These are phyloP conservation scores for Bilobella aurantiaca DNA, from an alignment of 1,140 invertebrate species.

Conservation along the genomic window DNA sequence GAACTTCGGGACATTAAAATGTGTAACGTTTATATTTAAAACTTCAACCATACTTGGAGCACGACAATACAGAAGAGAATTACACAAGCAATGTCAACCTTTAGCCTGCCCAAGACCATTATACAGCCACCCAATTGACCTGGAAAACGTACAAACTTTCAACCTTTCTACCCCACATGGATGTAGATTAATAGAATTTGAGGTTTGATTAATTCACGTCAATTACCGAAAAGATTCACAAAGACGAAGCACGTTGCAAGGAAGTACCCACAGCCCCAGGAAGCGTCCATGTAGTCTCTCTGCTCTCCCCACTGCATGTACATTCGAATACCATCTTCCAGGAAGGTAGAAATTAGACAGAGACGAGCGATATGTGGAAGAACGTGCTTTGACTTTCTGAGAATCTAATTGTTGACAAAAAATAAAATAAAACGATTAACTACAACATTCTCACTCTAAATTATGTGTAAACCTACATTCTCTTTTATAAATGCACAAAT, in stretches of 20 bases:
- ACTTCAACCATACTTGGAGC: slow-evolving; percentile 60
- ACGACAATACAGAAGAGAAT: slow-evolving; percentile 92
- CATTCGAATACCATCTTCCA: slow-evolving; percentile 98
- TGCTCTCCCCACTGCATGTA: slow-evolving; percentile 98
- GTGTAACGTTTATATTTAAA: too few species aligned
- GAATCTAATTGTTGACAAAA: slow-evolving; percentile 56
- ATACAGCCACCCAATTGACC: slow-evolving; percentile 86
- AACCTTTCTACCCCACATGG: neutral
- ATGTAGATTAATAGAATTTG: too few species aligned
- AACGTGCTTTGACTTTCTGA: slow-evolving; percentile 82
- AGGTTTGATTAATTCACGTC: neutral
- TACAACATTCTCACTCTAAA: neutral
- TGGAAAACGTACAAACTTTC: slow-evolving; percentile 12
- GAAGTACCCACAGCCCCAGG: slow-evolving; percentile 93
- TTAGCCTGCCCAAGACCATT: slow-evolving; percentile 85
- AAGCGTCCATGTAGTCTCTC: slow-evolving; percentile 93
- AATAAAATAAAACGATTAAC: neutral
- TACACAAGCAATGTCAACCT: slow-evolving; percentile 89
- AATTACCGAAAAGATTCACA: slow-evolving; percentile 69
- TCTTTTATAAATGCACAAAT: too few species aligned
- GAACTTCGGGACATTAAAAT: too few species aligned
- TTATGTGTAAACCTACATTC: too few species aligned
- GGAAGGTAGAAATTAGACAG: slow-evolving; percentile 97
- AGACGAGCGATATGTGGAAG: slow-evolving; percentile 89
- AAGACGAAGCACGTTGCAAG: slow-evolving; percentile 85